Evolutionary conservation across 2,113 vertebrate species (phyloP), one percentile per base, ranked within the genome.

Genomic region (Smithornis capensis): DNA sequence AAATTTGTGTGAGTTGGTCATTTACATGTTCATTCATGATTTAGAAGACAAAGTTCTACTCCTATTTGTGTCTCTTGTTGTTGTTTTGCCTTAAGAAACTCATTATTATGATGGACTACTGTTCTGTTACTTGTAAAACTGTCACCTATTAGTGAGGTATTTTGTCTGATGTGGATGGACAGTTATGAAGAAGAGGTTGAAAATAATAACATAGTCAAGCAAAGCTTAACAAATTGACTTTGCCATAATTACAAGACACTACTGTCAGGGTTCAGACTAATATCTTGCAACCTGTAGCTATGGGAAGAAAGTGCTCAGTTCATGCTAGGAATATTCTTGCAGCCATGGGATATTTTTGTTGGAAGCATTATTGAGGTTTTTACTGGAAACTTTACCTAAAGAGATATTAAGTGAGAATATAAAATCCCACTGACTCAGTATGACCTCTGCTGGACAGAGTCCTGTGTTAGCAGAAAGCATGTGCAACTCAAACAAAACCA

Each of bases 391-490:
- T 76, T 87, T 33, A 73, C 40, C 77, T 64, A 53, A 80, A 67
- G 55, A 49, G 8, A 31, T 60, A 23, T 29, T 24, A 17, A 63
- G 37, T 7, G 38, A 8, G 45, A 86, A 37, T 37, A 47, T 0
- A 5, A 86, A 83, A 86, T 94, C 70, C 24, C 67, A 65, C 75
- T 92, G 67, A 33, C 78, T 90, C 67, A 53, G 45, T 73, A 14
- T 95, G 95, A 95, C 95, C 93, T 95, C 96, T 96, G 78, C 95
- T 96, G 95, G 95, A 64, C 93, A 77, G 37, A 90, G 27, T 44
- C 47, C 74, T 74, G 24, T 0, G 1, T 35, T 33, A 77, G 59
- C 49, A 74, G 31, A 57, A 87, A 53, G 35, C 17, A 92, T 2
- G 3, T 16, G 29, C 55, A 80, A 73, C 45, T 87, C 25, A 23